A percentile compares a stretch with the other conserved stretches of the same genome.
These are phyloP conservation scores for Steatornis caripensis DNA, from an alignment of 2,113 vertebrate genomes.

Conservation along the genomic window DNA sequence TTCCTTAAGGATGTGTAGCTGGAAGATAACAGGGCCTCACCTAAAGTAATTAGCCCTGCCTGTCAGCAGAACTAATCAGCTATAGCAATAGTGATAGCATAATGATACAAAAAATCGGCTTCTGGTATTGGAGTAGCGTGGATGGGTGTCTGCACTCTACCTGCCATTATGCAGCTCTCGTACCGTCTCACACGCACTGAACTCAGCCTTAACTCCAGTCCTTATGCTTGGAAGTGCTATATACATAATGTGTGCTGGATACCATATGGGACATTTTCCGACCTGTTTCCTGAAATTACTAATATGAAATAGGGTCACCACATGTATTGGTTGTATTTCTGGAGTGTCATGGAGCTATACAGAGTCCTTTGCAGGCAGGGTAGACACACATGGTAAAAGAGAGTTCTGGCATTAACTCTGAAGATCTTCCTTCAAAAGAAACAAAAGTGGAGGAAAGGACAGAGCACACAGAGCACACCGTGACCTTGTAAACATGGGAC, in stretches of 20 bases:
- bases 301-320: not conserved
- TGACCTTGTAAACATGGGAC: not conserved
- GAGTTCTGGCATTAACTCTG: not conserved
- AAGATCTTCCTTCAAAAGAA: not conserved
- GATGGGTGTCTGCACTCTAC: not conserved
- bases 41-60: not conserved
- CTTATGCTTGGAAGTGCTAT: not conserved
- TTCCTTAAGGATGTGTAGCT: not conserved
- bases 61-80: not conserved
- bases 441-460: not conserved
- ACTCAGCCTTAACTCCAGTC: not conserved
- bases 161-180: rapidly evolving
- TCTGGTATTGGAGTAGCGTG: not conserved
- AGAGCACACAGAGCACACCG: not conserved
- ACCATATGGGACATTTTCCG: not conserved
- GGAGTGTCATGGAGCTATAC: too few relatives aligned
- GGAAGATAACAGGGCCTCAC: not conserved
- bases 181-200: not conserved
- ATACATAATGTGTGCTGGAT: not conserved
- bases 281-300: not conserved
- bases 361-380: not conserved
- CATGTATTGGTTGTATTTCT: not conserved
- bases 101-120: not conserved
- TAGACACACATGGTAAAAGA: not conserved
- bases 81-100: not conserved